phyloP scores from a whole-genome alignment of 2,797 vertebrate species.

The Ctenosaura bakeri region DNA sequence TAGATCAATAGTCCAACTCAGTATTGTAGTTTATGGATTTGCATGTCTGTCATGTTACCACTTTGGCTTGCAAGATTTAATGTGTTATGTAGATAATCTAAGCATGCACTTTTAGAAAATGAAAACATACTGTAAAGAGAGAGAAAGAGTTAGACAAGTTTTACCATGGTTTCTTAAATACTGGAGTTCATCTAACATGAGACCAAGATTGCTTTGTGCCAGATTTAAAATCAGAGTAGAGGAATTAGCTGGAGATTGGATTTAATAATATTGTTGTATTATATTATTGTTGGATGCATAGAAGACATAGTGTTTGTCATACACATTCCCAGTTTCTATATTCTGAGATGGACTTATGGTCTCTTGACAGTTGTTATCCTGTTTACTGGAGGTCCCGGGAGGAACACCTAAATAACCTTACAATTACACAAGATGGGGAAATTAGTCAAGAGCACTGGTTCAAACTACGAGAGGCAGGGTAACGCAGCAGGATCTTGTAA shows the following conservation, averaged over 20 bases:
- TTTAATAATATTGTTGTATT: not conserved
- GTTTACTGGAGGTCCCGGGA: too few relatives aligned
- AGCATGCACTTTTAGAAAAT: not conserved
- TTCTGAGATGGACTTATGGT: not conserved
- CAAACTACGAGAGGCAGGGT: too few relatives aligned
- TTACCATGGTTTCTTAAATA: rapidly evolving
- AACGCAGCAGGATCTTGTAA: too few relatives aligned
- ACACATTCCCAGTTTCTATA: not conserved
- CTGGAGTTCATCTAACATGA: conserved; percentile 13
- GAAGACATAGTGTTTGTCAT: not conserved
- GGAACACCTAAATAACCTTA: too few relatives aligned
- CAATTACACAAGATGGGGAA: too few relatives aligned
- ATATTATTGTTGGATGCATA: conserved; percentile 1
- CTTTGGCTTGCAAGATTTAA: not conserved
- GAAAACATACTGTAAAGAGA: rapidly evolving
- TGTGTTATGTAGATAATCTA: not conserved
- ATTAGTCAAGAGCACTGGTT: too few relatives aligned
- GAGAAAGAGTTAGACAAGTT: not conserved
- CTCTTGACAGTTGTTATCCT: too few relatives aligned
- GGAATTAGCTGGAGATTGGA: not conserved
- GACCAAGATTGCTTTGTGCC: not conserved
- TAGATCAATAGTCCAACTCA: not conserved
- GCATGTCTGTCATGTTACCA: not conserved
- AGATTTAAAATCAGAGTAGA: not conserved
- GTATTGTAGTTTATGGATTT: conserved; percentile 31